phyloP scores from a whole-genome alignment of 2,797 vertebrate genomes.

The Hybognathus amarus region DNA sequence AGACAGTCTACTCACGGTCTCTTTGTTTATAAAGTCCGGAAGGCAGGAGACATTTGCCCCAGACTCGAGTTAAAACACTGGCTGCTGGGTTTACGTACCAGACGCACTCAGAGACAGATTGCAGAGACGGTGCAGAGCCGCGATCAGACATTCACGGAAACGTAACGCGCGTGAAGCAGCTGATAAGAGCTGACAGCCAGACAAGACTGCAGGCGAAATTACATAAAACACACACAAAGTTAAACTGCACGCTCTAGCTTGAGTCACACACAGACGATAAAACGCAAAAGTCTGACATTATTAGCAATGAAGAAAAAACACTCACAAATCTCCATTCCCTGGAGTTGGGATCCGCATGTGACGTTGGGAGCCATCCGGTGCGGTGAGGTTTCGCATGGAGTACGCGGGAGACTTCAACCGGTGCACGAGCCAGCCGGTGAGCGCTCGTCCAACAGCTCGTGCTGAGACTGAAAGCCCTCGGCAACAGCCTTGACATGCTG shows the following conservation, averaged over 20 bases:
- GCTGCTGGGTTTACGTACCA: slow-evolving; percentile 16
- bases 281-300: slow-evolving; percentile 30
- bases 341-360: slow-evolving; percentile 83
- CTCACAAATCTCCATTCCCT: slow-evolving; percentile 86
- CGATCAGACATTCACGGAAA: slow-evolving; percentile 36
- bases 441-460: slow-evolving; percentile 72
- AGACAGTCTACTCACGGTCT: not conserved
- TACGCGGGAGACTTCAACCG: slow-evolving; percentile 70
- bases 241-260: slow-evolving; percentile 16
- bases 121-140: slow-evolving; percentile 2
- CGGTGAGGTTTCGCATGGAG: slow-evolving; percentile 84
- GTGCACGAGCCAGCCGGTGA: slow-evolving; percentile 72
- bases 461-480: slow-evolving; percentile 64
- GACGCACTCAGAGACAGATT: slow-evolving; percentile 27
- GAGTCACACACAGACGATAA: slow-evolving; percentile 2
- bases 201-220: slow-evolving; percentile 40
- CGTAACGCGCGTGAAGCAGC: slow-evolving; percentile 17
- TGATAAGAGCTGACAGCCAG: slow-evolving; percentile 48
- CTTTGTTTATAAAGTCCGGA: slow-evolving; percentile 34
- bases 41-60: slow-evolving; percentile 28
- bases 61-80: not conserved
- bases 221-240: slow-evolving; percentile 40
- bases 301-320: slow-evolving; percentile 42
- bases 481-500: slow-evolving; percentile 58
- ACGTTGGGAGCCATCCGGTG: slow-evolving; percentile 81